A percentile compares a stretch with the other conserved stretches of the same genome.
Conservation (phyloP, 2,113 vertebrate species). For the Herpetotheres cachinnans region DNA sequence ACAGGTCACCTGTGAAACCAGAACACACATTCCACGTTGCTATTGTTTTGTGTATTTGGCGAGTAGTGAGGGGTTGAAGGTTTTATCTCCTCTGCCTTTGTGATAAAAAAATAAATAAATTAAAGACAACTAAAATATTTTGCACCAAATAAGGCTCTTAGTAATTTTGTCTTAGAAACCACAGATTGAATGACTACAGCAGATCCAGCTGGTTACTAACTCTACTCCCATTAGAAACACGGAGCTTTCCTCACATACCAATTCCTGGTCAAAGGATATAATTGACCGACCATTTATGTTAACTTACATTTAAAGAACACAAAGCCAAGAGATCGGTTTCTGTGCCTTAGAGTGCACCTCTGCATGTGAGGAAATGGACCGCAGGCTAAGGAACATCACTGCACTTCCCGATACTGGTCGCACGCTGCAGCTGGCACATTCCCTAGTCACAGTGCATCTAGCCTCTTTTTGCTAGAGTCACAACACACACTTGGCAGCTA, state of each 20-base stretch:
- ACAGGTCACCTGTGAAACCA: neutral
- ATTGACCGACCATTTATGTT: neutral
- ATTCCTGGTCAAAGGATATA: neutral
- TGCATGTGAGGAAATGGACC: neutral
- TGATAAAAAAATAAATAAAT: neutral
- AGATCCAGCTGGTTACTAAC: neutral
- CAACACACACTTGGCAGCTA: neutral
- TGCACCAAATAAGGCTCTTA: neutral
- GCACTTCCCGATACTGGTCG: neutral
- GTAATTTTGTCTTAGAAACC: neutral
- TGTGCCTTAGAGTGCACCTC: neutral
- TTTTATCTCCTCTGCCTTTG: neutral
- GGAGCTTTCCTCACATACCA: neutral
- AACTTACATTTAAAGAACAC: neutral
- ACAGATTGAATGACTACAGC: neutral
- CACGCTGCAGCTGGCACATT: neutral
- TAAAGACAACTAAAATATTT: neutral
- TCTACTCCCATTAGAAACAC: neutral
- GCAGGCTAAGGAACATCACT: neutral
- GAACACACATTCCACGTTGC: accelerated
- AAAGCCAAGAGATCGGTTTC: neutral
- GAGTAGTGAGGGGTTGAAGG: neutral
- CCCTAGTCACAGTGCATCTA: neutral
- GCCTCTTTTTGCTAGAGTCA: neutral
- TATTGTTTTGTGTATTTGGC: neutral